Conservation (phyloP, 2,888 invertebrate species). For the Acronicta leporina region DNA sequence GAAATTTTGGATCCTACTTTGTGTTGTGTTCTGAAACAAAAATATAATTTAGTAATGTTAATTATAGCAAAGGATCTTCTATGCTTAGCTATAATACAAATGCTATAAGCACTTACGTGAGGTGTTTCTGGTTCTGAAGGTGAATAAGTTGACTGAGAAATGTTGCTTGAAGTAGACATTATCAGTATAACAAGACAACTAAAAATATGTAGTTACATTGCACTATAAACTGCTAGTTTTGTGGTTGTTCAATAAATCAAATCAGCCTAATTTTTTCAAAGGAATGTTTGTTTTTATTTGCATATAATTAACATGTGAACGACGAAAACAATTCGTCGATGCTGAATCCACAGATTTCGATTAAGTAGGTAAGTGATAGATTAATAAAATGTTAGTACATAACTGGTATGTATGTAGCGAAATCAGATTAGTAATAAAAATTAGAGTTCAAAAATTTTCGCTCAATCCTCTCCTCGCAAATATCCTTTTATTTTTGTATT, state of each 20-base stretch:
- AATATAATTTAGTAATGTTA: slow-evolving; percentile 1
- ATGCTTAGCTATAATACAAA: too few species aligned
- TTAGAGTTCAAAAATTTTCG: too few species aligned
- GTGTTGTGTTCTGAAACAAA: slow-evolving; percentile 70
- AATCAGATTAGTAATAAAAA: too few species aligned
- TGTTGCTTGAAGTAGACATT: slow-evolving; percentile 85
- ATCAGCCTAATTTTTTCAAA: not conserved
- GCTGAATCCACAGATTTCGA: too few species aligned
- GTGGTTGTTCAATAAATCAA: not conserved
- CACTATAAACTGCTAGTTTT: not conserved
- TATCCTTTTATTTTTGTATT: too few species aligned
- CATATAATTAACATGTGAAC: too few species aligned
- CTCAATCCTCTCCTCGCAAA: too few species aligned
- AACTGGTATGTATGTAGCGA: too few species aligned
- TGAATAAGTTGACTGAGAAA: slow-evolving; percentile 82
- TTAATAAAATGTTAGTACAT: too few species aligned
- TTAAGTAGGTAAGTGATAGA: too few species aligned
- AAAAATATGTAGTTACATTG: slow-evolving; percentile 1
- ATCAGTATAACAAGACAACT: slow-evolving; percentile 42
- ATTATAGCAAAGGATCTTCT: too few species aligned
- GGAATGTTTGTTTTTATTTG: not conserved
- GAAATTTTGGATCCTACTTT: slow-evolving; percentile 75
- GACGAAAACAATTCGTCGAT: too few species aligned
- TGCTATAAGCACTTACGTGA: slow-evolving; percentile 65
- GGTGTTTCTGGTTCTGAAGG: slow-evolving; percentile 84